Evolutionary conservation across 2,113 vertebrate genomes (phyloP).

Genomic region (Lagopus leucura): DNA sequence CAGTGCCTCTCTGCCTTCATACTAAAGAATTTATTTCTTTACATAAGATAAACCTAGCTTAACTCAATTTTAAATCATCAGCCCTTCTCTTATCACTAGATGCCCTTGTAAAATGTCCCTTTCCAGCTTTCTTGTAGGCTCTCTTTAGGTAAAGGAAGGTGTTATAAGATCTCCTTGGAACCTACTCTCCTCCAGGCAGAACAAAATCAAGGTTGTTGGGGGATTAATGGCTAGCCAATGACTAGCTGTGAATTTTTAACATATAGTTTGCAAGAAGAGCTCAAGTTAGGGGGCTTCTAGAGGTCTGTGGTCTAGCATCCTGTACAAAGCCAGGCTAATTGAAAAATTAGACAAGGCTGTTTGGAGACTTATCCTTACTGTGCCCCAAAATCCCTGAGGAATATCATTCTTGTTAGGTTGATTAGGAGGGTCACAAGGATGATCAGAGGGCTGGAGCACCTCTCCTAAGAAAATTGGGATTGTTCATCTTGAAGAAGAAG

Average conservation of each 20-base stretch:
- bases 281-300: neutral
- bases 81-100: too few species aligned
- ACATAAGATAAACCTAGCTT: too few species aligned
- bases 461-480: too few species aligned
- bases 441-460: too few species aligned
- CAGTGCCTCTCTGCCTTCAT: neutral
- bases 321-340: neutral
- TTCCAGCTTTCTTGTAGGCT: too few species aligned
- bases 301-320: neutral
- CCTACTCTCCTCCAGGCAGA: neutral
- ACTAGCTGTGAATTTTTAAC: neutral
- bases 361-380: neutral
- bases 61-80: too few species aligned
- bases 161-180: neutral
- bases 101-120: too few species aligned
- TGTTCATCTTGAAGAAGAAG: too few species aligned
- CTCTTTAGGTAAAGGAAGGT: neutral
- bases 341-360: neutral
- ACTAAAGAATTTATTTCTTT: too few species aligned
- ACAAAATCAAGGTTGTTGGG: neutral
- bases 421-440: neutral
- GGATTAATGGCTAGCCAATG: neutral
- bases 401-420: accelerated
- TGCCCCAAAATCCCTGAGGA: neutral
- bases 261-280: neutral